Evolutionary conservation across 1,140 invertebrate species (phyloP).

Genomic region (Arctopsyche grandis): DNA sequence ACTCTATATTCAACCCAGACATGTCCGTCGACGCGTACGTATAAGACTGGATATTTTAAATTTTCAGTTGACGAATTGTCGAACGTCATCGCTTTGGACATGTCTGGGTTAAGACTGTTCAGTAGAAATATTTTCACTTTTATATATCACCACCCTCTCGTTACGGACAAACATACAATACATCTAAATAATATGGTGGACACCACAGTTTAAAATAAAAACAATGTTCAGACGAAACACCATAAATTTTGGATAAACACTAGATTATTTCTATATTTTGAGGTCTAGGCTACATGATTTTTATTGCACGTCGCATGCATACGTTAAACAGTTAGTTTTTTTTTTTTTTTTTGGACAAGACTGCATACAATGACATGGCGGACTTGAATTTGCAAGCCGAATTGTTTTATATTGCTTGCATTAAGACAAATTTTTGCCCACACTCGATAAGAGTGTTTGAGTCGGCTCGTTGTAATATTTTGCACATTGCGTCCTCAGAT

Average conservation of each 20-base stretch:
- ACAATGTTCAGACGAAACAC: conserved; percentile 50
- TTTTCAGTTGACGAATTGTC: not conserved
- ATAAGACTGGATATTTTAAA: not conserved
- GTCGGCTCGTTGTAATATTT: no score
- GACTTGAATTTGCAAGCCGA: no score
- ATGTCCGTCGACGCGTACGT: not conserved
- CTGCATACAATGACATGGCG: conserved; percentile 8
- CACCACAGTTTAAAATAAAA: conserved; percentile 53
- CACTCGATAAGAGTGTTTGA: no score
- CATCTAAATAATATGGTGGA: conserved; percentile 51
- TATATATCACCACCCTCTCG: conserved; percentile 40
- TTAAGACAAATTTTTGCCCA: not conserved
- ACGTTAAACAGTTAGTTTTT: conserved; percentile 36
- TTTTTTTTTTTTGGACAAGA: conserved; percentile 40
- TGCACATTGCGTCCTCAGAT: not conserved
- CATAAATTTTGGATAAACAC: conserved; percentile 48
- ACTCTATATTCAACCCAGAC: no score
- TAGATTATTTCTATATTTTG: conserved; percentile 49
- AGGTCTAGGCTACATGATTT: conserved; percentile 50
- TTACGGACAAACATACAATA: conserved; percentile 51
- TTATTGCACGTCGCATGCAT: conserved; percentile 52
- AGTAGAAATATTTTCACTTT: conserved; percentile 42
- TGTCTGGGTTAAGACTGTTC: conserved; percentile 30
- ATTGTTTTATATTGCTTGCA: conserved; percentile 30
- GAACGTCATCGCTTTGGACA: conserved; percentile 10